Evolutionary conservation across 1,140 invertebrate genomes (phyloP), one percentile per base, ranked within the genome.

Genomic region (Diabrotica undecimpunctata): DNA sequence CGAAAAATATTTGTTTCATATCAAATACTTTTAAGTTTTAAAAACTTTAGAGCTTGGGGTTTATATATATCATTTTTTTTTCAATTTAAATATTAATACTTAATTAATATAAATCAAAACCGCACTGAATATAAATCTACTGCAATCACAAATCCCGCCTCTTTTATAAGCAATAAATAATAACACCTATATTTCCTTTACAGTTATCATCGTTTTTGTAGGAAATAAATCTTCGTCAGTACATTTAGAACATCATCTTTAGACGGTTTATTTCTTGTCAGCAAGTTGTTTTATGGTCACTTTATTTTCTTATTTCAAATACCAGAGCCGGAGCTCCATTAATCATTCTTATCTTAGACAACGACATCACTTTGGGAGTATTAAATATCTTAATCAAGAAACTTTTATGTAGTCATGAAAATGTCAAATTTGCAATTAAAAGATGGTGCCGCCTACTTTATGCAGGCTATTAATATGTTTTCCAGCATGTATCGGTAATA

Each of bases 341-440:
- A 50, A 60, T 60, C 58, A 50, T 60, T 60, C 58, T 14, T 46
- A 60, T 60, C 38, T 5, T 14, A 60, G 58, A 36, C 36, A 39
- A n/a, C 14, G 58, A 36, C 36, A 39, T 35, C 14, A 57, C 55
- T 57, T n/a, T 4, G 7, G 25, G 7, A n/a, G 36, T n/a, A 57
- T 25, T 35, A n/a, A 38, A 60, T 60, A 60, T 60, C 58, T 60
- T 60, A 60, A 60, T 60, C 58, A 39, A 38, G 14, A 46, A 50
- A 60, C 7, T 60, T 60, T 60, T 46, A 60, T 50, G 39, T 38
- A 60, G 36, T 60, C 58, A 50, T 60, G 58, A 60, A 60, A 60
- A 60, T 60, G 58, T 60, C 58, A 13, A 60, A 60, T 39, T 60
- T 60, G 36, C 39, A 60, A 60, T 60, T 60, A 60, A 60, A 60